These are phyloP conservation scores for Rotaria magnacalcarata DNA, from an alignment of 2,888 invertebrate species.

Conservation along the genomic window DNA sequence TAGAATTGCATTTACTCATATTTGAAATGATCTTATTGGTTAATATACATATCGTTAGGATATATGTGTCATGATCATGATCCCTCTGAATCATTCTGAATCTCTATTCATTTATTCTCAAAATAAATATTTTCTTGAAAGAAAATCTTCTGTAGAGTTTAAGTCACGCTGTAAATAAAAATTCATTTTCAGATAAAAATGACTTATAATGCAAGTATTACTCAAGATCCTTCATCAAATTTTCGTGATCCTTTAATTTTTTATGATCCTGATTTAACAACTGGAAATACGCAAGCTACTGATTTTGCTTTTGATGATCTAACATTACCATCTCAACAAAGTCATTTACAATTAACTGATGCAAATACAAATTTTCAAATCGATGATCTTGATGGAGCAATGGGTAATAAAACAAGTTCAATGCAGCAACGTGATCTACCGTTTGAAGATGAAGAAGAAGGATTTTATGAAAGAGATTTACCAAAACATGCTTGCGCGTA, in stretches of 20 bases:
- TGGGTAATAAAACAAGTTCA: constrained; percentile 58
- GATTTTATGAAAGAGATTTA: constrained; percentile 76
- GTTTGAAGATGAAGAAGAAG: constrained; percentile 83
- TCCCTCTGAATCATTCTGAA: neutral
- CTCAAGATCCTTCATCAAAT: neutral
- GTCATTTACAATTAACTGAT: neutral
- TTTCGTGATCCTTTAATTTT: constrained; percentile 24
- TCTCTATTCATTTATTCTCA: neutral
- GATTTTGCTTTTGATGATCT: constrained; percentile 35
- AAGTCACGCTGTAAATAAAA: neutral
- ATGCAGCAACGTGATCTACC: constrained; percentile 67
- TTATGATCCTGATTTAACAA: constrained; percentile 21
- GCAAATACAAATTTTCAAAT: neutral
- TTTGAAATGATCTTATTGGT: neutral
- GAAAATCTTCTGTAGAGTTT: neutral
- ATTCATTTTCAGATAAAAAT: neutral
- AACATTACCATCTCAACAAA: constrained; percentile 27
- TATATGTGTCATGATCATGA: neutral
- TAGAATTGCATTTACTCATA: neutral
- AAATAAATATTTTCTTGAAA: neutral
- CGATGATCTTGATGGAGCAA: neutral
- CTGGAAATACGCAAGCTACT: constrained; percentile 31
- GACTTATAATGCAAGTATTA: constrained; percentile 8
- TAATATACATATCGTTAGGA: neutral
- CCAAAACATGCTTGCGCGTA: constrained; percentile 84